Evolutionary conservation across 2,888 invertebrate species (phyloP), one percentile per base, ranked within the genome.

Genomic region (Danaus chrysippus): DNA sequence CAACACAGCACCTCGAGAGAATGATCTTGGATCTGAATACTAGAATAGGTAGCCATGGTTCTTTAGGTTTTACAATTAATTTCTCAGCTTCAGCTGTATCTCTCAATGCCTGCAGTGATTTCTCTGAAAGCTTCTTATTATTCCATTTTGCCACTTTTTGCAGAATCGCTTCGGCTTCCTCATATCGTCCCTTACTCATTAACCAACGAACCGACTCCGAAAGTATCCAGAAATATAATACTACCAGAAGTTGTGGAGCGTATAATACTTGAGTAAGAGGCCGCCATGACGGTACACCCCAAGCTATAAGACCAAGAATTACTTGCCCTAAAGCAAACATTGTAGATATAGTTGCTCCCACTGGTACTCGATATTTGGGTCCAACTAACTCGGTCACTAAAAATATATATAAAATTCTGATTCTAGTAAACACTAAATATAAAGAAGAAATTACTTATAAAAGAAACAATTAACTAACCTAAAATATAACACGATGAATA

Each of bases 141-240:
- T 95, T 95, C 0, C 91, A 79, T 72, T 85, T 91, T 0, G 95
- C 94, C 0, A 94, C 93, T 73, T 92, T 93, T 42, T 91, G 90
- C 1, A 95, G 84, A 19, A 94, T 92, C 3, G 76, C 76, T 71
- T 93, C 93, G 0, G 95, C 94, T 70, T 94, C 93, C 42, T 93
- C 92, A 67, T 92, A 92, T 62, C 93, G 92, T 3, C 94, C 93
- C 73, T 95, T 94, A 55, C 94, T 93, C 71, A 96, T 84, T 13
- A 96, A 91, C 96, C 96, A 96, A 62, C 96, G 92, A 3, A 95
- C 92, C 9, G 95, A 95, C 81, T 95, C 95, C 0, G 95, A 94
- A 10, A 95, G 85, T 44, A 95, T 83, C 93, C 95, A 94, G 71
- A 94, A 93, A 76, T 95, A 95, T 15, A 91, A 79, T 53, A 96